A percentile compares a stretch with the other conserved stretches of the same genome.
These are phyloP conservation scores for Oreochromis spilurus DNA, from an alignment of 2,113 vertebrate genomes.

Conservation along the genomic window DNA sequence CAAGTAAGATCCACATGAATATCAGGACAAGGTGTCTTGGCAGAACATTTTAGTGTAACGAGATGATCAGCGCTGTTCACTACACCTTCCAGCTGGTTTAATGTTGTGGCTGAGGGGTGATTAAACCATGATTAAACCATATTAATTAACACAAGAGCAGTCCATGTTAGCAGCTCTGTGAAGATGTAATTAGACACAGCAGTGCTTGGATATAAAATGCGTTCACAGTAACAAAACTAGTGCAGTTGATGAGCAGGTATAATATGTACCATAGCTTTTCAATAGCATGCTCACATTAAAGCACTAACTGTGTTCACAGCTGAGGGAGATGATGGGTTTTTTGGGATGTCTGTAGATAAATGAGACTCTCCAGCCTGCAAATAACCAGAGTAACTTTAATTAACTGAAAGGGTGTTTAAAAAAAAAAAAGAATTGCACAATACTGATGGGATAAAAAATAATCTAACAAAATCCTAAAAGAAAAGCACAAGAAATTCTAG, in stretches of 20 bases:
- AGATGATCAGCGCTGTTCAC: not conserved
- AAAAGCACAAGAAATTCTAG: not conserved
- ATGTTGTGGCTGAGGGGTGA: not conserved
- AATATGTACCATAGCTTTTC: not conserved
- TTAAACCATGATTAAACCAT: not conserved
- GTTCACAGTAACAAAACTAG: not conserved
- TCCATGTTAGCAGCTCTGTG: not conserved
- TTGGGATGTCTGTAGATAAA: not conserved
- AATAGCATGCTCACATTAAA: not conserved
- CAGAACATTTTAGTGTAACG: accelerated
- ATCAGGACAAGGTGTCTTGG: not conserved
- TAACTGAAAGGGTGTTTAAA: not conserved
- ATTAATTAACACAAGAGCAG: not conserved
- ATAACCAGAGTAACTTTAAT: not conserved
- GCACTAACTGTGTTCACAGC: not conserved
- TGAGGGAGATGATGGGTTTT: accelerated
- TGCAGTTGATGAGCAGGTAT: not conserved
- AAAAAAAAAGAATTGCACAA: not conserved
- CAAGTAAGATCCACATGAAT: not conserved
- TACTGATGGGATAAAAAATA: not conserved
- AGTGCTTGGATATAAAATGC: not conserved
- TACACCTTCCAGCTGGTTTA: not conserved
- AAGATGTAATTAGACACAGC: not conserved
- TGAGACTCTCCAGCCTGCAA: not conserved
- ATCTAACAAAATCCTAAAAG: not conserved